These are phyloP conservation scores for Prietella phreatophila DNA, from an alignment of 2,113 vertebrate species.

Conservation along the genomic window DNA sequence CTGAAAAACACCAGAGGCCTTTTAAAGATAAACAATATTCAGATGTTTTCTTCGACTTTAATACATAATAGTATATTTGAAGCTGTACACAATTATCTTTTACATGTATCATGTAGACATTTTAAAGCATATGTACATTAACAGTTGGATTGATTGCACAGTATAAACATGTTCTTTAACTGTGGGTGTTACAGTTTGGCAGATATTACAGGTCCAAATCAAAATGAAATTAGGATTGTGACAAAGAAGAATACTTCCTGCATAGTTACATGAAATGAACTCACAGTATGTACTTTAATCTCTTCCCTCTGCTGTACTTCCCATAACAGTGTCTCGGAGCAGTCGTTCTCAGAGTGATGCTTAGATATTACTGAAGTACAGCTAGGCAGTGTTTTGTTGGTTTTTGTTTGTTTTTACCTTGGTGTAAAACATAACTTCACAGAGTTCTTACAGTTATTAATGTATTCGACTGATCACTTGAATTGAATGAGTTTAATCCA, in stretches of 20 bases:
- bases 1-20: conserved; percentile 15
- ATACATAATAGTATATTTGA: neutral
- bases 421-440: neutral
- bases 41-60: neutral
- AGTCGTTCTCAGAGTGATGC: neutral
- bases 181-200: neutral
- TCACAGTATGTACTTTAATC: neutral
- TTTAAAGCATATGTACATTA: neutral
- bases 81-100: neutral
- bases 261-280: neutral
- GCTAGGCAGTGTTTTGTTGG: neutral
- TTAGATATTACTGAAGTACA: neutral
- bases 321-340: neutral
- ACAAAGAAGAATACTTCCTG: neutral
- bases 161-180: neutral
- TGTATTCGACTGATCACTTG: neutral
- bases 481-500: neutral
- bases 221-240: neutral
- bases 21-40: conserved; percentile 1
- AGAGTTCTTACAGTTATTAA: neutral
- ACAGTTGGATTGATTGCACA: neutral
- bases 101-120: neutral
- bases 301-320: neutral
- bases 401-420: neutral
- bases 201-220: neutral